Evolutionary conservation across 2,888 invertebrate genomes (phyloP).

Genomic region (Troides aeacus): DNA sequence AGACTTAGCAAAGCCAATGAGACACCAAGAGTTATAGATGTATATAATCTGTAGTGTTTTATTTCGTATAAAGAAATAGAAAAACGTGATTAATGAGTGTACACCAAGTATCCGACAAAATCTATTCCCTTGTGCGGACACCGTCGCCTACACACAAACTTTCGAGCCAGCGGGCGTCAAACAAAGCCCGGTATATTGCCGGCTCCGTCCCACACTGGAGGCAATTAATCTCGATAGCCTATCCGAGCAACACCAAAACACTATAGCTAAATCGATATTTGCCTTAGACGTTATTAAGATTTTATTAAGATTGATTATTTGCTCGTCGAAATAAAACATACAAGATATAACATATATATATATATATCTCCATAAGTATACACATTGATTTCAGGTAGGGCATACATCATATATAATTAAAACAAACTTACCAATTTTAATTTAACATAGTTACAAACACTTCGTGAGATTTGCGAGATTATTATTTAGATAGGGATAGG

Average conservation of each 20-base stretch:
- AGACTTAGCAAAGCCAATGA: too few relatives aligned
- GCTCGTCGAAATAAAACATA: background rate
- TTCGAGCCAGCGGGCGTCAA: slow-evolving; percentile 3
- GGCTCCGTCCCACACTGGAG: slow-evolving; percentile 13
- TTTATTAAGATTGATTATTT: slow-evolving; percentile 17
- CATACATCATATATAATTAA: too few relatives aligned
- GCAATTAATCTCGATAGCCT: slow-evolving; percentile 24
- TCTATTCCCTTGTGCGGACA: slow-evolving; percentile 12
- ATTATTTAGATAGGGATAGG: too few relatives aligned
- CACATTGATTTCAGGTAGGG: too few relatives aligned
- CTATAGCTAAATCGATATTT: slow-evolving; percentile 16
- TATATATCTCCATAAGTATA: too few relatives aligned
- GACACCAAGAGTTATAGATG: too few relatives aligned
- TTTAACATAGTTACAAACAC: too few relatives aligned
- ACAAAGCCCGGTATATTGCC: slow-evolving; percentile 13
- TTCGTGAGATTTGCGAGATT: too few relatives aligned
- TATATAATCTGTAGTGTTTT: too few relatives aligned
- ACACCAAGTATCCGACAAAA: background rate
- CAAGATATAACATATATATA: background rate
- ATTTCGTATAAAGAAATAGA: too few relatives aligned
- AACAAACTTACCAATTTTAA: too few relatives aligned
- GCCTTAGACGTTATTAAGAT: slow-evolving; percentile 7
- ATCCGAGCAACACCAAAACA: slow-evolving; percentile 5
- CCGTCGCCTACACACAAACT: slow-evolving; percentile 18
- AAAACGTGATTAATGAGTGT: background rate